Evolutionary conservation across 2,888 invertebrate species (phyloP), one percentile per base, ranked within the genome.

Genomic region (Neelides folsomi): DNA sequence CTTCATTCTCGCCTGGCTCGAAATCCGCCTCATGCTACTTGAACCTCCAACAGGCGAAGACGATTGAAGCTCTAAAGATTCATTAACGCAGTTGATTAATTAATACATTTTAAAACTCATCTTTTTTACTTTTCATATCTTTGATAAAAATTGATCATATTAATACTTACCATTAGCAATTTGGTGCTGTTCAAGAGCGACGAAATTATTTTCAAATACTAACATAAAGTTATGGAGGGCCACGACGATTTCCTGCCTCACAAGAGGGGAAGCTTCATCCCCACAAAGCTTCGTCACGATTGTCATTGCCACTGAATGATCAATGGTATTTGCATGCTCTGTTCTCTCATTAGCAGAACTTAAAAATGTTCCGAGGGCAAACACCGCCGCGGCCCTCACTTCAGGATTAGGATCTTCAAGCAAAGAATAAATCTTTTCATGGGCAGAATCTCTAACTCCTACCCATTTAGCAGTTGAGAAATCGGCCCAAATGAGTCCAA

Each of bases 371-470:
- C 95, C 97, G 56, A 98, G 75, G 12, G 97, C 95, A 73, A 83
- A 94, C 5, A 94, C 92, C 43, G 88, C 85, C 1, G 94, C 87
- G 10, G 94, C 92, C 53, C 97, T 77, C 44, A 87, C 93, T 77
- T 95, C 94, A 1, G 95, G 89, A 42, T 82, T 79, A 2, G 79
- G 76, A 73, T 94, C 92, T 55, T 76, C 76, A 48, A 95, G 73
- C 59, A 93, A 74, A 45, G 76, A 78, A 68, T 82, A 86, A 10
- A 97, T 76, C 71, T 95, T 94, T 70, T 95, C 95, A 71, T 94
- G 93, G n/a, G 95, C 94, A 64, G 84, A 81, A 70, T 94, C 93
- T 10, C 97, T 75, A 18, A 90, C 94, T 15, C 93, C 97, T 53
- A 88, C 88, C 95, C 97, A 95, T 60, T 88, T 78, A 6, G 86